Evolutionary conservation across 2,888 invertebrate genomes (phyloP), one percentile per base, ranked within the genome.

Genomic region (Pyrocoelia pectoralis): DNA sequence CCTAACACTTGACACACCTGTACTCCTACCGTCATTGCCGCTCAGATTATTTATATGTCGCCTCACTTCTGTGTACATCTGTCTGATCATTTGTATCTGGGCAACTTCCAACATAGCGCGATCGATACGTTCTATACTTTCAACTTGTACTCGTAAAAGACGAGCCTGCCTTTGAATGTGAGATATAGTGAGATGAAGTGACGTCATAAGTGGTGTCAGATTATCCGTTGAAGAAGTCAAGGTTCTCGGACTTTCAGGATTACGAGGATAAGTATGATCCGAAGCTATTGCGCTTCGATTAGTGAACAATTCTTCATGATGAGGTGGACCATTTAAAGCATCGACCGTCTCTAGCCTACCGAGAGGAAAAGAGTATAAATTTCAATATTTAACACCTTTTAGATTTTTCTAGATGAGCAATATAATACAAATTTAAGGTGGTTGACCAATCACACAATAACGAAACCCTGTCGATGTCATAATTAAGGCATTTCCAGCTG

Each of bases 61-160:
- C 17, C 87, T 85, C 64, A 90, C 80, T 73, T 87, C 87, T 62
- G 87, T 85, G 84, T 89, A 87, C 84, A 89, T 85, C 28, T 81
- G 82, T 6, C 89, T 84, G 56, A 90, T 83, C 70, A 87, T 84
- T 68, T 86, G 85, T 71, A 89, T 79, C 65, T 82, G 82, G n/a
- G 79, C 76, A 1, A 81, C 79, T 69, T 82, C 82, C 24, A 81
- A 66, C 78, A 80, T 80, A 2, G 80, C 79, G 24, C 81, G 65
- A 64, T 81, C 81, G 33, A 81, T 80, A 33, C 78, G 71, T 67
- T 79, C 79, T 14, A 80, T 79, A 49, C 74, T 77, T 62, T 80
- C 78, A 5, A 74, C 74, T 68, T 80, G 79, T 29, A 76, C 73
- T 18, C 80, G 63, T 43, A 81, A 68, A 33, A 79, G 62, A 55